Conservation (phyloP, 2,797 vertebrate species). For the Periparus ater region DNA sequence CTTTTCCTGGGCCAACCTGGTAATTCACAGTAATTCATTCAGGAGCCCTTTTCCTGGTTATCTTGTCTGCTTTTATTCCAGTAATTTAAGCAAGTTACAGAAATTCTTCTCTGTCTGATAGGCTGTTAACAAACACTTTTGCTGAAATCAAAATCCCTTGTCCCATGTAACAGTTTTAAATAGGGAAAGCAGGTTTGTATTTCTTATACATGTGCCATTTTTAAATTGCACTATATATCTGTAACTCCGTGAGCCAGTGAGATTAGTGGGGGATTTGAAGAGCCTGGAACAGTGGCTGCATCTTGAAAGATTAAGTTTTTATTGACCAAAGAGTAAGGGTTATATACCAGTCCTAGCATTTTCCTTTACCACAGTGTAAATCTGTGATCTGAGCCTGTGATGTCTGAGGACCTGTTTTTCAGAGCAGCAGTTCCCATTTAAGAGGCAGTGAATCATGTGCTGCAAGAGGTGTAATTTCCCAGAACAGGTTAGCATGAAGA, state of each 20-base stretch:
- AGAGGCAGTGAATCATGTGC: not conserved
- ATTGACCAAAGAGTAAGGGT: not conserved
- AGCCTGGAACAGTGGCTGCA: not conserved
- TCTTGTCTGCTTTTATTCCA: not conserved
- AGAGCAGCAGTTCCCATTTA: not conserved
- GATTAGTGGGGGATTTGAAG: not conserved
- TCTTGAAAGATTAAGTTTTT: not conserved
- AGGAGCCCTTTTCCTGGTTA: not conserved
- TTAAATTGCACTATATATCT: not conserved
- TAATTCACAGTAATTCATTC: not conserved
- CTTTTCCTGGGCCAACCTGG: not conserved
- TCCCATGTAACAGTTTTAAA: not conserved
- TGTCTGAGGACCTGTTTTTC: not conserved
- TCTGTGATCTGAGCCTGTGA: not conserved
- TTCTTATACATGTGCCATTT: not conserved
- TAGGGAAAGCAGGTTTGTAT: not conserved
- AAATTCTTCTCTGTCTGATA: not conserved
- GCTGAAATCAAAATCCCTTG: not conserved
- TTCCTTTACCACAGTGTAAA: not conserved
- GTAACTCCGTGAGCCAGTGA: not conserved
- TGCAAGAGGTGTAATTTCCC: not conserved
- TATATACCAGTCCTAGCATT: not conserved
- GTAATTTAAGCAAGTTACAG: not conserved
- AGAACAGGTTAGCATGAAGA: not conserved
- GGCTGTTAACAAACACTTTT: not conserved